Conservation (phyloP, 2,113 vertebrate genomes). For the Thryonomys swinderianus region DNA sequence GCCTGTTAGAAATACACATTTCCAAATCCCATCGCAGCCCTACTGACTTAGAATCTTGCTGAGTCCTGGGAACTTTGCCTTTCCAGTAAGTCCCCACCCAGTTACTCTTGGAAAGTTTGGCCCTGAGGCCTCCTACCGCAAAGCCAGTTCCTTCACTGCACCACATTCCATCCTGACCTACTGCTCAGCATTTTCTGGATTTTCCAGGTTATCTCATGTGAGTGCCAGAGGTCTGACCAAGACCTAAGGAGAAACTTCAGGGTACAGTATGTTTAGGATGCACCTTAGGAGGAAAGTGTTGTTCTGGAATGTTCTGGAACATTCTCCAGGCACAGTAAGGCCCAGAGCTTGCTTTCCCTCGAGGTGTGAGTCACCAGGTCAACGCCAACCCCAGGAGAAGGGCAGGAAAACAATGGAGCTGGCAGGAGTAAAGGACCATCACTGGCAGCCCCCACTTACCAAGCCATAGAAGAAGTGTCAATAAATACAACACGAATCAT, state of each 20-base stretch:
- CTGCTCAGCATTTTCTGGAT: neutral
- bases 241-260: neutral
- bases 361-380: neutral
- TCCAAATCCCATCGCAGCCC: neutral
- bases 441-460: neutral
- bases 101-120: neutral
- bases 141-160: neutral
- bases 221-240: neutral
- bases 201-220: neutral
- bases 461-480: neutral
- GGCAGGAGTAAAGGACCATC: neutral
- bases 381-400: neutral
- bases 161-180: neutral
- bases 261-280: neutral
- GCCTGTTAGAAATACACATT: neutral
- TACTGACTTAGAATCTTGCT: neutral
- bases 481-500: neutral
- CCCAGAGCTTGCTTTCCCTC: neutral
- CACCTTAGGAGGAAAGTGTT: neutral
- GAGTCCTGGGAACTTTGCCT: neutral
- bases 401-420: neutral
- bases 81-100: neutral
- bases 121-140: neutral
- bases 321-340: neutral
- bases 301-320: neutral